phyloP scores from a whole-genome alignment of 2,113 vertebrate species.

The Sialia sialis region DNA sequence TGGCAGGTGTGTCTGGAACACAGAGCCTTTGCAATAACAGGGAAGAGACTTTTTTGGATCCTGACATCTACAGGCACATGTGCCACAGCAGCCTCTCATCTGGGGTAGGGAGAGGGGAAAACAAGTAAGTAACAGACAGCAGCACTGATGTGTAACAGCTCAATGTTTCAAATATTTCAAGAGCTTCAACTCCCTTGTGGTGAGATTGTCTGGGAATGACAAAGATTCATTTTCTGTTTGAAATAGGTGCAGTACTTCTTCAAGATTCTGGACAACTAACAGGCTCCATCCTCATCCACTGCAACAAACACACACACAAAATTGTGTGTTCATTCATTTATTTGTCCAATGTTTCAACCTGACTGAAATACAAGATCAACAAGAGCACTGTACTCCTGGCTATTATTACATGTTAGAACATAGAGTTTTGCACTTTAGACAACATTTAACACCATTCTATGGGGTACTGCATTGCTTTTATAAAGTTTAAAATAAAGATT shows the following conservation, averaged over 20 bases:
- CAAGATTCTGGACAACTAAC: conserved; percentile 85
- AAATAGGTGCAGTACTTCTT: conserved; percentile 94
- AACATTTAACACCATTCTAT: conserved; percentile 86
- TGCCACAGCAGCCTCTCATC: not conserved
- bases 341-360: conserved; percentile 91
- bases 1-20: accelerated
- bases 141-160: accelerated
- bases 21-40: accelerated
- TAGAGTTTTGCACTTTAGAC: conserved; percentile 90
- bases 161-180: not conserved
- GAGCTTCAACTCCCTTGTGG: accelerated
- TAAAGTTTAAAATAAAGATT: conserved; percentile 88
- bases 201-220: accelerated
- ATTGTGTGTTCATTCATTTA: conserved; percentile 78
- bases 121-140: accelerated
- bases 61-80: accelerated
- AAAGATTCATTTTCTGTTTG: not conserved
- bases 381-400: conserved; percentile 88
- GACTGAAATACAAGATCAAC: conserved; percentile 92
- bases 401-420: conserved; percentile 89
- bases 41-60: accelerated
- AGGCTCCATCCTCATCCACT: not conserved
- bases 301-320: not conserved
- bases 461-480: conserved; percentile 96
- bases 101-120: accelerated